These are phyloP conservation scores for Styela clava DNA, from an alignment of 23 tunicate species.

Conservation along the genomic window DNA sequence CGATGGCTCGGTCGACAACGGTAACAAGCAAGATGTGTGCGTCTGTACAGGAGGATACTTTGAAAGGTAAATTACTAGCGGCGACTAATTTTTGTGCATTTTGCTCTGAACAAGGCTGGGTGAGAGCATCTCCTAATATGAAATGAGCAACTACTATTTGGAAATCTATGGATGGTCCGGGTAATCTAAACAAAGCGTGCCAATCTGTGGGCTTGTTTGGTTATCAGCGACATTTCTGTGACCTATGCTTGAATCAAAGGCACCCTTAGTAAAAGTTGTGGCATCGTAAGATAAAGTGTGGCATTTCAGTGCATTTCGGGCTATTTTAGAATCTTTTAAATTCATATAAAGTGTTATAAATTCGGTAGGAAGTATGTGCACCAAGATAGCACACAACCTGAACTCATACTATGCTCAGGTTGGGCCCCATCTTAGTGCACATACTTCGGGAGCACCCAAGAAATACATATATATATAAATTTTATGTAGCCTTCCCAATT, in stretches of 20 bases:
- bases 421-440: too few species aligned
- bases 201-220: not conserved
- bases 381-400: too few species aligned
- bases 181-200: not conserved
- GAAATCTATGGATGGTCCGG: not conserved
- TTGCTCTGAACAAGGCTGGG: not conserved
- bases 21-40: slow-evolving; percentile 76
- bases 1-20: slow-evolving; percentile 83
- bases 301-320: not conserved
- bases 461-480: too few species aligned
- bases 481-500: too few species aligned
- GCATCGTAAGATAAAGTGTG: not conserved
- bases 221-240: not conserved
- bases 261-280: not conserved
- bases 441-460: too few species aligned
- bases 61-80: slow-evolving; percentile 78
- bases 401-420: too few species aligned
- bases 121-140: not conserved
- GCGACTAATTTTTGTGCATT: not conserved
- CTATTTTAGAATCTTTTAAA: too few species aligned
- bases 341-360: too few species aligned
- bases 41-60: slow-evolving; percentile 81
- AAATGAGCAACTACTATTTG: too few species aligned
- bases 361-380: too few species aligned
- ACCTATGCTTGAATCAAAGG: not conserved